These are phyloP conservation scores for Calliscelio sp. DNA, from an alignment of 2,888 invertebrate genomes.

Conservation along the genomic window DNA sequence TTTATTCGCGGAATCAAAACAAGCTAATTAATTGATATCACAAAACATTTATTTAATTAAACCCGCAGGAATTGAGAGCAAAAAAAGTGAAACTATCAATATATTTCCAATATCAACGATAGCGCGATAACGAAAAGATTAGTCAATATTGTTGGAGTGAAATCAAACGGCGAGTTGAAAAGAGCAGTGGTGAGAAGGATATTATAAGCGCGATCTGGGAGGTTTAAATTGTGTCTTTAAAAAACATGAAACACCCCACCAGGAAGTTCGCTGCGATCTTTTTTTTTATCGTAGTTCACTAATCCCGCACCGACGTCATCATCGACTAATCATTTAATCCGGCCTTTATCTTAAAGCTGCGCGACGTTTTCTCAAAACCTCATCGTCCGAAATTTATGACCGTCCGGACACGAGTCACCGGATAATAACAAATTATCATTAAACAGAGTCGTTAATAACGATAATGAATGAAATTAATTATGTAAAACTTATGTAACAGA, in stretches of 20 bases:
- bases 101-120: no score
- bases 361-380: neutral
- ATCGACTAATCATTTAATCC: slow-evolving; percentile 15
- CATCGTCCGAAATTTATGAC: neutral
- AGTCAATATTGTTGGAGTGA: no score
- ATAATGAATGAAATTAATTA: slow-evolving; percentile 6
- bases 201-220: slow-evolving; percentile 29
- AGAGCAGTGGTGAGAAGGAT: slow-evolving; percentile 2
- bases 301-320: slow-evolving; percentile 14
- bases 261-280: neutral
- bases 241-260: slow-evolving; percentile 5
- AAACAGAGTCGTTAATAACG: neutral
- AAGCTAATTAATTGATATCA: no score
- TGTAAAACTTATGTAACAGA: neutral
- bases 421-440: neutral
- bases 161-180: no score
- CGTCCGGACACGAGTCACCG: neutral
- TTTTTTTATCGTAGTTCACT: slow-evolving; percentile 1
- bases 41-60: no score
- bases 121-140: no score
- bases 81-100: no score
- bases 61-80: no score
- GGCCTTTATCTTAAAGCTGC: slow-evolving; percentile 2
- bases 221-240: slow-evolving; percentile 6
- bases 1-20: no score